Conservation (phyloP, 2,113 vertebrate species). For the Oceanodroma tethys region DNA sequence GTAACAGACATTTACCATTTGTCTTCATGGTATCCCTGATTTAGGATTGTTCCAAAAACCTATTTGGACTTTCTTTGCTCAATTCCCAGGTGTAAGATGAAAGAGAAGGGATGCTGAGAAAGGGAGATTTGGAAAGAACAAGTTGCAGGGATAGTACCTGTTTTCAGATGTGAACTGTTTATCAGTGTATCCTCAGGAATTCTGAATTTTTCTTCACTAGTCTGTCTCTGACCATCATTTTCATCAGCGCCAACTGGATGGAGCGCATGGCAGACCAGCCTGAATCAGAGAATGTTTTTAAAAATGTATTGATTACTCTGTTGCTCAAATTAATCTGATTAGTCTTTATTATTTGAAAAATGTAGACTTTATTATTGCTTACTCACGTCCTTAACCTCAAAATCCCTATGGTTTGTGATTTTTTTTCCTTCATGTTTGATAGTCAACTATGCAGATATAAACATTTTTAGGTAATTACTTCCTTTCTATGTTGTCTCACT, state of each 20-base stretch:
- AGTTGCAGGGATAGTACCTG: not conserved
- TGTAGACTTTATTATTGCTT: not conserved
- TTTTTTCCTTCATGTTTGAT: not conserved
- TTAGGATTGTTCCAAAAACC: slow-evolving; percentile 50
- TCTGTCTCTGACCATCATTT: not conserved
- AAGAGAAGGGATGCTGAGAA: not conserved
- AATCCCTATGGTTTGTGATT: not conserved
- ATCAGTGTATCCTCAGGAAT: not conserved
- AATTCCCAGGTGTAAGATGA: slow-evolving; percentile 24
- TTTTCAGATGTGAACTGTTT: not conserved
- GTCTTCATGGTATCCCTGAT: slow-evolving; percentile 70
- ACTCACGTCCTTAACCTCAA: not conserved
- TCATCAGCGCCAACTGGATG: not conserved
- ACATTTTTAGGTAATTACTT: not conserved
- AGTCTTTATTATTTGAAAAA: not conserved
- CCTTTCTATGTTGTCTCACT: not conserved
- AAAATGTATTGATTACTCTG: not conserved
- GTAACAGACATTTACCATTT: slow-evolving; percentile 77
- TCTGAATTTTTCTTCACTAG: not conserved
- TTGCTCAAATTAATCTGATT: not conserved
- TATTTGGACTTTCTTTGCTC: slow-evolving; percentile 40
- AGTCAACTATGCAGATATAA: not conserved
- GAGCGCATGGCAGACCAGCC: not conserved
- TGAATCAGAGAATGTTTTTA: not conserved
- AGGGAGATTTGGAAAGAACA: not conserved